Percentiles rank a stretch among this genome's conserved stretches.
Conservation (phyloP, 2,888 invertebrate genomes). For the Melitaea athalia region DNA sequence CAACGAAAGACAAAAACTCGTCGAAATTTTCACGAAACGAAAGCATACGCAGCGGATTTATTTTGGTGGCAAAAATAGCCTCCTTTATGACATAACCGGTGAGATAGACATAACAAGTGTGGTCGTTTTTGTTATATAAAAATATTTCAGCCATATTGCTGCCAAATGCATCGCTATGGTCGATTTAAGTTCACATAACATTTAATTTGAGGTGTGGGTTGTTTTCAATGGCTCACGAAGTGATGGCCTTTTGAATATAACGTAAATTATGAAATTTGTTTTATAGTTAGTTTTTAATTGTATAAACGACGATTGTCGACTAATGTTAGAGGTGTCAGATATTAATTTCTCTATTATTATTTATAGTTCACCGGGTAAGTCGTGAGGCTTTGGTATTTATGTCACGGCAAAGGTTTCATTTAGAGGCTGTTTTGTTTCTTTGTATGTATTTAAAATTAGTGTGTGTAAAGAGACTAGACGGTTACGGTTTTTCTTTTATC, state of each 20-base stretch:
- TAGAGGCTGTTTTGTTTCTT: no score
- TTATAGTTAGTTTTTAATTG: not conserved
- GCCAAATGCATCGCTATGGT: constrained; percentile 40
- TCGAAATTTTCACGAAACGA: constrained; percentile 28
- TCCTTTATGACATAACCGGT: constrained; percentile 12
- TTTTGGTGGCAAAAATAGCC: constrained; percentile 21
- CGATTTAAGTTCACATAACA: constrained; percentile 47
- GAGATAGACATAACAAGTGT: constrained; percentile 16
- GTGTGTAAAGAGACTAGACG: no score
- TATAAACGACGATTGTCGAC: not conserved
- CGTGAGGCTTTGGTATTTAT: no score
- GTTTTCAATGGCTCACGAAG: not conserved
- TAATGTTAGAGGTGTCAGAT: no score
- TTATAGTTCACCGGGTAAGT: no score
- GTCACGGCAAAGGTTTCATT: no score
- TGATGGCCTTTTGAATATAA: not conserved
- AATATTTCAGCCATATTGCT: constrained; percentile 37
- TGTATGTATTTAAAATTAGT: no score
- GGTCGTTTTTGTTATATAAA: constrained; percentile 25
- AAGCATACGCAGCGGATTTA: constrained; percentile 23
- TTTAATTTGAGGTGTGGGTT: constrained; percentile 40
- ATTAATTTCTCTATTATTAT: no score
- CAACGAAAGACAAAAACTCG: constrained; percentile 15
- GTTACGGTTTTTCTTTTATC: no score
- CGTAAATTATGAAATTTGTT: not conserved